Conservation (phyloP, 2,113 vertebrate species). For the Xenotilapia caudafasciata region DNA sequence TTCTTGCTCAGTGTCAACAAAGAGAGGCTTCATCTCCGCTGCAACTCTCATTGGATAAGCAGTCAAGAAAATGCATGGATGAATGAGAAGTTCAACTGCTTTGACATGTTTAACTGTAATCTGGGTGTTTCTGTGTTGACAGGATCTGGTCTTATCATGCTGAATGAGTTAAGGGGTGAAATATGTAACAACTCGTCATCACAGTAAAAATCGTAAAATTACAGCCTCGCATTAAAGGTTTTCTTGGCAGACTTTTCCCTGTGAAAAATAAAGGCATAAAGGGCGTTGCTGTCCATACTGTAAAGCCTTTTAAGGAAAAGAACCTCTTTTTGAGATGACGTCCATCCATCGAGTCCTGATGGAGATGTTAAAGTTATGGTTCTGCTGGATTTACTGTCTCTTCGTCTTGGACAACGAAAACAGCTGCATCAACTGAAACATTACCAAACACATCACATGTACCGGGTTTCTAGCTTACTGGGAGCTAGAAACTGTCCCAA, state of each 20-base stretch:
- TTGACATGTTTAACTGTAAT: background rate
- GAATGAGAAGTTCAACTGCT: background rate
- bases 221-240: background rate
- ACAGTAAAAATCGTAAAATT: background rate
- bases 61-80: background rate
- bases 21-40: background rate
- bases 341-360: background rate
- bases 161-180: background rate
- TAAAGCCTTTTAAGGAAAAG: background rate
- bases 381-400: background rate
- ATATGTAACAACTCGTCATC: background rate
- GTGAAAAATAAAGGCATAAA: background rate
- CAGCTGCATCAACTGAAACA: background rate
- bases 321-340: background rate
- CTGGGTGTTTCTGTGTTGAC: background rate
- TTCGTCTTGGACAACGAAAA: background rate
- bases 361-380: background rate
- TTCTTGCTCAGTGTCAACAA: background rate
- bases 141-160: background rate
- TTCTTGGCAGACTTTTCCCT: background rate
- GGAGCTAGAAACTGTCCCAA: background rate
- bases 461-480: background rate
- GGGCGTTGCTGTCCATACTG: background rate
- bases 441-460: background rate
- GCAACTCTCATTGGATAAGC: background rate